Conservation (phyloP, 2,113 vertebrate species). For the Marcusenius ussheri region DNA sequence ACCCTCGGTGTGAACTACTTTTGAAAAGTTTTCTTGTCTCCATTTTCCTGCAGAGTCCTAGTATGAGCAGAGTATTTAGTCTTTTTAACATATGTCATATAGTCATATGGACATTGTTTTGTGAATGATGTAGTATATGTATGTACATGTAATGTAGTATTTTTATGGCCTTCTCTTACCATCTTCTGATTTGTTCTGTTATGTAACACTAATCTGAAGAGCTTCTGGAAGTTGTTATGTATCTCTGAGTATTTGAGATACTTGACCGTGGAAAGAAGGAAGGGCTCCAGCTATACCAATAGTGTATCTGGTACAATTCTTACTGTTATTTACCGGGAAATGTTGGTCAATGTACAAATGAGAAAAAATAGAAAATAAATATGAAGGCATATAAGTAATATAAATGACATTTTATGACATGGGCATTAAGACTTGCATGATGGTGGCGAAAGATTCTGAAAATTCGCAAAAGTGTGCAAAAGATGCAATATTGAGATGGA, state of each 20-base stretch:
- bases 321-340: no score
- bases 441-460: no score
- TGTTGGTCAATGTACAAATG: no score
- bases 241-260: background rate
- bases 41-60: background rate
- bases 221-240: background rate
- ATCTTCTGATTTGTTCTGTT: background rate
- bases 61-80: background rate
- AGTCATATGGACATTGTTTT: background rate
- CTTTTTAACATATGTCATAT: background rate
- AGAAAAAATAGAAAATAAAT: no score
- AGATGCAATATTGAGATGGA: no score
- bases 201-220: background rate
- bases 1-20: background rate
- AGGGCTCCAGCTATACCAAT: no score
- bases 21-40: background rate
- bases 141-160: background rate
- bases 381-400: no score
- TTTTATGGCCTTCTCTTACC: background rate
- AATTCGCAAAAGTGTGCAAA: no score
- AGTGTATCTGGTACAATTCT: no score
- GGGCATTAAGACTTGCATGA: no score
- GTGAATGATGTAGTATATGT: background rate
- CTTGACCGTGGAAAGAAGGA: background rate
- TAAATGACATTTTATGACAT: no score